Evolutionary conservation across 2,113 vertebrate species (phyloP).

Genomic region (Phalacrocorax aristotelis): DNA sequence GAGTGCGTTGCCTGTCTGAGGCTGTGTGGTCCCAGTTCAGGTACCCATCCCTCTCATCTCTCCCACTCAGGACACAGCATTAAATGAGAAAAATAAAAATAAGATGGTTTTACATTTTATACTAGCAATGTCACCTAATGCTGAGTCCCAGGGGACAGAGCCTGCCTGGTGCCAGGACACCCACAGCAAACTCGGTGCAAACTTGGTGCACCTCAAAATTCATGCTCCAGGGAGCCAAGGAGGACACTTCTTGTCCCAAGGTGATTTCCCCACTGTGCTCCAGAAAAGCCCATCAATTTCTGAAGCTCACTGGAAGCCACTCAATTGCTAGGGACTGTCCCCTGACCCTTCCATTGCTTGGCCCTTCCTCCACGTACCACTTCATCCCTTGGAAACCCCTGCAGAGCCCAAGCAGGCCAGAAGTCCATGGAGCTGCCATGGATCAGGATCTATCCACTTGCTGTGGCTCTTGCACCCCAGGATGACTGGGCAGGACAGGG

Average conservation of each 20-base stretch:
- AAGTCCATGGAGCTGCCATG: not conserved
- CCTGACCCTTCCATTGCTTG: not conserved
- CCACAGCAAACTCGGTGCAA: not conserved
- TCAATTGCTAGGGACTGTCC: not conserved
- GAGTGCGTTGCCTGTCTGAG: not conserved
- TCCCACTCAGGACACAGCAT: not conserved
- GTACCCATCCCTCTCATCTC: not conserved
- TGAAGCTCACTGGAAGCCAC: not conserved
- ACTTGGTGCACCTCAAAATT: not conserved
- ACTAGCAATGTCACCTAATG: rapidly evolving
- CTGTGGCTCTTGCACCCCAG: not conserved
- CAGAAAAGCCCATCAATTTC: rapidly evolving
- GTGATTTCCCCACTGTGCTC: not conserved
- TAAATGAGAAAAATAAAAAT: not conserved
- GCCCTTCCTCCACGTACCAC: not conserved
- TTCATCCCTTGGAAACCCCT: not conserved
- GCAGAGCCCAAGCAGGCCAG: not conserved
- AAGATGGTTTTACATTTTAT: not conserved
- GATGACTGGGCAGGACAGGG: not conserved
- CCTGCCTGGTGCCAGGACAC: not conserved
- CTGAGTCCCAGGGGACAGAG: not conserved
- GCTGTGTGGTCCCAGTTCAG: not conserved
- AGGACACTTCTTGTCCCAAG: not conserved
- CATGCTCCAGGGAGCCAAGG: not conserved
- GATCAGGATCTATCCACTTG: not conserved